Evolutionary conservation across 2,888 invertebrate species (phyloP).

Genomic region (Leptogaster cylindrica): DNA sequence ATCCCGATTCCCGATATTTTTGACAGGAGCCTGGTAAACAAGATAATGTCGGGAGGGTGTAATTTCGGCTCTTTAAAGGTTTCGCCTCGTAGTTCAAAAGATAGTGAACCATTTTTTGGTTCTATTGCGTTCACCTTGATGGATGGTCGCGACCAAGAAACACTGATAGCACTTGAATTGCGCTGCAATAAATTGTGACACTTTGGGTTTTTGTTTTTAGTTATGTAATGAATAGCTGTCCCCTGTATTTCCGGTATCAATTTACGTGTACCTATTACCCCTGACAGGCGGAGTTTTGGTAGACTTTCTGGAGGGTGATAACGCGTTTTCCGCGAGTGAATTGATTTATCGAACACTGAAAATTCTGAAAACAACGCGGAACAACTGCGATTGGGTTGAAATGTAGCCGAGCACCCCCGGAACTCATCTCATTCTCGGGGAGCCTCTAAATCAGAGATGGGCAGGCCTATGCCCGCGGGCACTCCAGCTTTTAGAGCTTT

Average conservation of each 20-base stretch:
- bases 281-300: background rate
- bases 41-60: too few relatives aligned
- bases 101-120: background rate
- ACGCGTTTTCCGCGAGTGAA: background rate
- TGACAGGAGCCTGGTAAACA: background rate
- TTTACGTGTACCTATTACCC: slow-evolving; percentile 25
- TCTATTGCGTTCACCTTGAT: background rate
- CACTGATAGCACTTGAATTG: slow-evolving; percentile 6
- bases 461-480: too few relatives aligned
- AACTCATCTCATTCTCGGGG: background rate
- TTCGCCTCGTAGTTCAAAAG: slow-evolving; percentile 13
- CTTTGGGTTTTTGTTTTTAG: slow-evolving; percentile 3
- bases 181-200: too few relatives aligned
- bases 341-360: slow-evolving; percentile 19
- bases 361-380: too few relatives aligned
- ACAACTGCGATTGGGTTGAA: too few relatives aligned
- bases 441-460: slow-evolving; percentile 16
- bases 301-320: background rate
- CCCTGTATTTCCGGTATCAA: slow-evolving; percentile 28
- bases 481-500: too few relatives aligned
- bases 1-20: background rate
- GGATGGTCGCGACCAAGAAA: background rate
- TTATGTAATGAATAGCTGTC: slow-evolving; percentile 36
- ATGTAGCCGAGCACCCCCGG: background rate
- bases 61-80: background rate